A percentile compares a stretch with the other conserved stretches of the same genome.
Evolutionary conservation across 2,888 invertebrate genomes (phyloP).

Genomic region (Drosophila buzzatii): DNA sequence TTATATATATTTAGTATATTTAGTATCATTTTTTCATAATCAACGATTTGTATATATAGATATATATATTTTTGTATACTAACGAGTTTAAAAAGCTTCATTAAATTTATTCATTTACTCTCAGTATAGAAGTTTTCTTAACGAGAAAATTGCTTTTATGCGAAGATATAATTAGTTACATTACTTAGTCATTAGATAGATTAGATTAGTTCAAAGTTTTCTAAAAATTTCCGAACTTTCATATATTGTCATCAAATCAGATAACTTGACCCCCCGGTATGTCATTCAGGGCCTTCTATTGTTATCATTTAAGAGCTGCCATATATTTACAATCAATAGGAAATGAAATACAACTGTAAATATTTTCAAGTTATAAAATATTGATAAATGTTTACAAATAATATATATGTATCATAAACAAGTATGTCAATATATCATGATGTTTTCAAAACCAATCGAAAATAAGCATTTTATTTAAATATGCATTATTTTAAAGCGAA

Average conservation of each 20-base stretch:
- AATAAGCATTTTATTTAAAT: too few species aligned
- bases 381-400: background rate
- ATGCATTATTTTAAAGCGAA: too few species aligned
- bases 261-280: slow-evolving; percentile 21
- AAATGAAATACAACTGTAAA: background rate
- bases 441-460: background rate
- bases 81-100: too few species aligned
- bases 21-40: too few species aligned
- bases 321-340: slow-evolving; percentile 1
- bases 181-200: background rate
- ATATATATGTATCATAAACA: background rate
- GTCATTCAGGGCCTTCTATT: background rate
- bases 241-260: background rate
- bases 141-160: background rate
- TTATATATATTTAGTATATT: too few species aligned
- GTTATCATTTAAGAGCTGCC: slow-evolving; percentile 13
- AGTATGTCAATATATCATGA: background rate
- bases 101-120: too few species aligned
- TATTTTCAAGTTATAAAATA: slow-evolving; percentile 3
- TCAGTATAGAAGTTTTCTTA: too few species aligned
- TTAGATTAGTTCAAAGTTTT: background rate
- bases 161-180: background rate
- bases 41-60: too few species aligned
- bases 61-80: too few species aligned
- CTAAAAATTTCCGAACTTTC: background rate